Evolutionary conservation across 23 tunicate genomes (phyloP).

Genomic region (Trididemnum clinides): DNA sequence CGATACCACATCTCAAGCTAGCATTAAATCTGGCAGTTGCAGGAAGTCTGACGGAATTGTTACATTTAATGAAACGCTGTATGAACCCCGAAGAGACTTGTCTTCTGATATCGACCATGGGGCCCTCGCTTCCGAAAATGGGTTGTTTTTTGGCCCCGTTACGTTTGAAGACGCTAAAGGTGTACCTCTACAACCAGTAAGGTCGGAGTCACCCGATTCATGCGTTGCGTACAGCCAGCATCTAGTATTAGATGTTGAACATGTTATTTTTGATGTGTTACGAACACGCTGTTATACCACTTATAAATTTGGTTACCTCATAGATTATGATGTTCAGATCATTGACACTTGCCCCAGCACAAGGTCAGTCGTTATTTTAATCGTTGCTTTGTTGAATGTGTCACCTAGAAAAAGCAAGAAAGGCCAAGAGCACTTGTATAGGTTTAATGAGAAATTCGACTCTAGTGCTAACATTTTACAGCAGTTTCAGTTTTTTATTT

Average conservation of each 20-base stretch:
- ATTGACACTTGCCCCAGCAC: slow-evolving; percentile 71
- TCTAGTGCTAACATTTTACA: slow-evolving; percentile 33
- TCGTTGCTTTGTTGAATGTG: slow-evolving; percentile 67
- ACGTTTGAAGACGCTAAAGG: slow-evolving; percentile 54
- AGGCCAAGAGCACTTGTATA: slow-evolving; percentile 20
- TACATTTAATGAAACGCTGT: slow-evolving; percentile 71
- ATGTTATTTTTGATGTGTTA: slow-evolving; percentile 86
- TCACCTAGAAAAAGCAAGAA: slow-evolving; percentile 40
- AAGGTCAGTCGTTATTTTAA: slow-evolving; percentile 64
- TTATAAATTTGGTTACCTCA: slow-evolving; percentile 82
- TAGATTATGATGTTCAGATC: slow-evolving; percentile 85
- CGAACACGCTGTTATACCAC: slow-evolving; percentile 77
- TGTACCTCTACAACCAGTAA: slow-evolving; percentile 35
- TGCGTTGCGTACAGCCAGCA: slow-evolving; percentile 77
- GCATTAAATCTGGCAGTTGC: slow-evolving; percentile 22
- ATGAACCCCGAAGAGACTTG: slow-evolving; percentile 13
- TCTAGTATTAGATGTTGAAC: slow-evolving; percentile 78
- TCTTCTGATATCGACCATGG: neutral
- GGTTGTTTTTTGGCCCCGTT: slow-evolving; percentile 68
- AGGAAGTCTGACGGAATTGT: slow-evolving; percentile 67
- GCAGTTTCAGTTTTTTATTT: slow-evolving; percentile 73
- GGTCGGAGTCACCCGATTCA: neutral
- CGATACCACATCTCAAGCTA: slow-evolving; percentile 25
- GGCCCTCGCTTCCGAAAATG: slow-evolving; percentile 36
- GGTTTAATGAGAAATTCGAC: slow-evolving; percentile 18